phyloP scores from a whole-genome alignment of 2,113 vertebrate species.

The Rhinoderma darwinii region DNA sequence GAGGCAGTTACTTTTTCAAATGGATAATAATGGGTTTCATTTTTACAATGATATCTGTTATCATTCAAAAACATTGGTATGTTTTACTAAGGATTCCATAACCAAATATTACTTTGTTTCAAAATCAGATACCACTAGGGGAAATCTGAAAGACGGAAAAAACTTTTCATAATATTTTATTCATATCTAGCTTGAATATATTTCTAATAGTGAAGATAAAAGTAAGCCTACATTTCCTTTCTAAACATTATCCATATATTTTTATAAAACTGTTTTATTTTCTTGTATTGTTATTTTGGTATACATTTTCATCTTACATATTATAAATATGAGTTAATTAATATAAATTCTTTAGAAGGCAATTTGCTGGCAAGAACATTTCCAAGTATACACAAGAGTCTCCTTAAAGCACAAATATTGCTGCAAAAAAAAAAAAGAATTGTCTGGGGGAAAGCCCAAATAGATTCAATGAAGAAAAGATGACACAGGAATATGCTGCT shows the following conservation, averaged over 20 bases:
- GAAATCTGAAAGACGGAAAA: no score
- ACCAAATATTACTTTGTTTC: no score
- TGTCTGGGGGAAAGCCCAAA: constrained; percentile 24
- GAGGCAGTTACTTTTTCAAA: no score
- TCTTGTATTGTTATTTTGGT: background rate
- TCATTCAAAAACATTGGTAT: no score
- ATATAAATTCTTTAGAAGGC: background rate
- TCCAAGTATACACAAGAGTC: constrained; percentile 41
- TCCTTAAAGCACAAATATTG: constrained; percentile 40
- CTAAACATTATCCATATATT: background rate
- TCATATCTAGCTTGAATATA: background rate
- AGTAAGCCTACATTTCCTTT: background rate
- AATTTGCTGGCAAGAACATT: constrained; percentile 30
- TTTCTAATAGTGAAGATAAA: background rate
- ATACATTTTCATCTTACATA: background rate
- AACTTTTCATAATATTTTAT: no score
- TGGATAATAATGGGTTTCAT: no score
- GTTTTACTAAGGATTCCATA: no score
- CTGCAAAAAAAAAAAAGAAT: constrained; percentile 37
- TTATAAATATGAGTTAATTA: constrained; percentile 15
- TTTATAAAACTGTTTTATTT: background rate
- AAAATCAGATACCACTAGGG: no score
- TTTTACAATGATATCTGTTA: no score
- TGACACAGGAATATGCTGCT: constrained; percentile 52
- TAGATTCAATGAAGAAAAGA: constrained; percentile 62